Evolutionary conservation across 2,113 vertebrate genomes (phyloP).

Genomic region (Lepus europaeus): DNA sequence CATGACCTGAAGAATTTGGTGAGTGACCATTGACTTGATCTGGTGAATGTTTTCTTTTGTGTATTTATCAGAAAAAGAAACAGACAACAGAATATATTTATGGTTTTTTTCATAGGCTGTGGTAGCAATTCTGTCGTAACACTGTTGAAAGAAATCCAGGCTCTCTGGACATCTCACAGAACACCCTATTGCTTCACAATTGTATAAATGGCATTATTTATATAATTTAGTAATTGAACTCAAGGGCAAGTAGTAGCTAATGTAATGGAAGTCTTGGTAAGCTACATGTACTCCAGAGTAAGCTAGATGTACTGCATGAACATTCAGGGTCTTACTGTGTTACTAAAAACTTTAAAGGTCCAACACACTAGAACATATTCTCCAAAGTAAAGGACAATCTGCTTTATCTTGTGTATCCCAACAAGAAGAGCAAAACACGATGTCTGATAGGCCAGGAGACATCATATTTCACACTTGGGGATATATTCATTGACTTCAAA

Average conservation of each 20-base stretch:
- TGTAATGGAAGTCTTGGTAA: neutral
- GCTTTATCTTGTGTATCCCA: neutral
- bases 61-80: slow-evolving; percentile 45
- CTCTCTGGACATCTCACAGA: neutral
- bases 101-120: neutral
- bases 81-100: slow-evolving; percentile 37
- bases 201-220: slow-evolving; percentile 40
- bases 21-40: slow-evolving; percentile 32
- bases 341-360: neutral
- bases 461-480: neutral
- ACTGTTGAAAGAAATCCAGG: slow-evolving; percentile 51
- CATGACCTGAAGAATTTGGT: slow-evolving; percentile 7
- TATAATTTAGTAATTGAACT: neutral
- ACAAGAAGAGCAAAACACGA: neutral
- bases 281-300: neutral
- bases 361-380: neutral
- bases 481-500: neutral
- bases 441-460: neutral
- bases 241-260: neutral
- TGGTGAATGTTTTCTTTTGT: slow-evolving; percentile 24
- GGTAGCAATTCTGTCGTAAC: slow-evolving; percentile 36
- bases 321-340: neutral
- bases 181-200: neutral
- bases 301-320: neutral
- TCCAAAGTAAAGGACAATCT: neutral